Conservation (phyloP, 2,113 vertebrate genomes). For the Gymnocephalus cernua region DNA sequence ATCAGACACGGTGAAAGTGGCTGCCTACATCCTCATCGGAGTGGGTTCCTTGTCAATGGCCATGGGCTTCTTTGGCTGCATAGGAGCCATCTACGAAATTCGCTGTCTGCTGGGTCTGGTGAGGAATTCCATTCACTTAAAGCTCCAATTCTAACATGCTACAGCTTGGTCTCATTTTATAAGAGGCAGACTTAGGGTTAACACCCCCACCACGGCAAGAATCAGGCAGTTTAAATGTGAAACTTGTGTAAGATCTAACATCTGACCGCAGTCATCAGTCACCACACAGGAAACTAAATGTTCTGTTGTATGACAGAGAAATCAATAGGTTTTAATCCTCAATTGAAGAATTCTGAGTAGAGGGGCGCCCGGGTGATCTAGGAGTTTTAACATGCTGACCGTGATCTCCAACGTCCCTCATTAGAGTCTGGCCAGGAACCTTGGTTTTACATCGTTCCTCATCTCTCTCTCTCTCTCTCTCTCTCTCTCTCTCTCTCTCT, state of each 20-base stretch:
- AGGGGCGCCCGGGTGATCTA: neutral
- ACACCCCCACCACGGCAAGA: neutral
- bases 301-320: neutral
- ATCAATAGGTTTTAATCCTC: neutral
- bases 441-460: neutral
- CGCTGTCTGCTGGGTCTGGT: slow-evolving; percentile 94
- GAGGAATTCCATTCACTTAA: slow-evolving; percentile 67
- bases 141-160: neutral
- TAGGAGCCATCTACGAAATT: slow-evolving; percentile 92
- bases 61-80: slow-evolving; percentile 94
- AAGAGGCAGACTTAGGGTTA: neutral
- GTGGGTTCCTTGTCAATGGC: slow-evolving; percentile 90
- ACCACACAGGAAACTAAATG: slow-evolving; percentile 17
- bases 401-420: neutral
- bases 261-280: neutral
- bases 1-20: slow-evolving; percentile 84
- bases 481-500: no score
- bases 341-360: neutral
- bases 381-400: neutral
- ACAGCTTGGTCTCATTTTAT: neutral
- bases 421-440: neutral
- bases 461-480: neutral
- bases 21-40: slow-evolving; percentile 86
- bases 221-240: neutral
- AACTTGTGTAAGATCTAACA: neutral